Percentiles rank a stretch among this genome's conserved stretches.
These are phyloP conservation scores for Drosophila equinoxialis DNA, from an alignment of 1,140 invertebrate species.

Conservation along the genomic window DNA sequence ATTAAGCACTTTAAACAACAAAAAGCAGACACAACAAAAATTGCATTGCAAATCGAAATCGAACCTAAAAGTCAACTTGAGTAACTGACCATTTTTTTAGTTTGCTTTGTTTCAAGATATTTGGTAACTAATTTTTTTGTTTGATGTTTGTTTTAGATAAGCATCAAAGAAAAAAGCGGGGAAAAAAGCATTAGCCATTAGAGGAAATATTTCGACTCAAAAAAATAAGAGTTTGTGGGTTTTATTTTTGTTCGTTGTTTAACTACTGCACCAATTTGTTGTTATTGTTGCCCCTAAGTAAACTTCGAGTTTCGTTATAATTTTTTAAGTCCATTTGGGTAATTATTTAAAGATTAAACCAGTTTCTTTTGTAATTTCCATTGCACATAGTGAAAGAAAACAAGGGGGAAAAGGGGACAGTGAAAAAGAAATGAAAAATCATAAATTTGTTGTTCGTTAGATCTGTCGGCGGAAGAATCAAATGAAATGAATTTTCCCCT, in stretches of 20 bases:
- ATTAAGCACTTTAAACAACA: neutral
- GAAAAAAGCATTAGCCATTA: conserved; percentile 41
- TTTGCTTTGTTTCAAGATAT: conserved; percentile 17
- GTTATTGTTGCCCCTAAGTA: conserved; percentile 6
- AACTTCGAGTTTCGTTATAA: conserved; percentile 67
- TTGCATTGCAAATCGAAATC: neutral
- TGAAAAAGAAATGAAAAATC: conserved; percentile 67
- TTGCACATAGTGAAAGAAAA: conserved; percentile 56
- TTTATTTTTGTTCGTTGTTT: conserved; percentile 14
- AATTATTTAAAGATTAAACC: conserved; percentile 81
- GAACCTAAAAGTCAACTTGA: neutral
- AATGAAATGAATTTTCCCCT: conserved; percentile 35
- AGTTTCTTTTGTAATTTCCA: conserved; percentile 41
- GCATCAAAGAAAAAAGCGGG: conserved; percentile 26
- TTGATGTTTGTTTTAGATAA: conserved; percentile 39
- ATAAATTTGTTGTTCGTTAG: conserved; percentile 36
- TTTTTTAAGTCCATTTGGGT: conserved; percentile 45
- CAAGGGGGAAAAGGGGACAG: conserved; percentile 58
- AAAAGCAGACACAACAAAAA: no score
- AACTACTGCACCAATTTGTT: conserved; percentile 46
- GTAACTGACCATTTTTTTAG: conserved; percentile 5
- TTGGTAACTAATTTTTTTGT: conserved; percentile 53
- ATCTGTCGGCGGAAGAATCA: conserved; percentile 53
- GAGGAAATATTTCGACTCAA: conserved; percentile 36
- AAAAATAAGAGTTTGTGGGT: conserved; percentile 3